Evolutionary conservation across 2,113 vertebrate species (phyloP).

Genomic region (Cnemophilus loriae): DNA sequence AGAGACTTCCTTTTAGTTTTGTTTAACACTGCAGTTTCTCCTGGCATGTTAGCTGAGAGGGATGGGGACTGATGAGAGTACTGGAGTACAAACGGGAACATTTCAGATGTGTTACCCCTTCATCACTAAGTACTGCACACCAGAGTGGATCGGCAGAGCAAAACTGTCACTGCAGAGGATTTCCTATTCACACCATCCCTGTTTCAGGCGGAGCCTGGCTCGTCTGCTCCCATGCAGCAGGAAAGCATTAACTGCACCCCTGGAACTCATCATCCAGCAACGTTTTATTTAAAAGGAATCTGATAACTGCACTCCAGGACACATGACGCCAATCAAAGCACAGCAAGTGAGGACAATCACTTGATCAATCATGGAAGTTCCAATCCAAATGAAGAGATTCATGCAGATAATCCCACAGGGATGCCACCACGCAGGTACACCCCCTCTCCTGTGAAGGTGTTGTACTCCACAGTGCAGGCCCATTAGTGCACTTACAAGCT

Average conservation of each 20-base stretch:
- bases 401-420: background rate
- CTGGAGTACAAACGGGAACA: background rate
- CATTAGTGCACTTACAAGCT: background rate
- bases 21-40: background rate
- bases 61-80: background rate
- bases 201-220: background rate
- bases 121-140: background rate
- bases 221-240: background rate
- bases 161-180: background rate
- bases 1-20: background rate
- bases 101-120: background rate
- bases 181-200: background rate
- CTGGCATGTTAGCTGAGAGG: background rate
- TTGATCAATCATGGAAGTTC: background rate
- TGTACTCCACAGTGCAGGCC: background rate
- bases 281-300: background rate
- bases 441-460: background rate
- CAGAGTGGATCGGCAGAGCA: background rate
- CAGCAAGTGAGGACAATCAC: background rate
- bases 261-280: background rate
- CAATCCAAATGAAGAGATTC: background rate
- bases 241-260: background rate
- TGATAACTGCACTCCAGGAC: background rate
- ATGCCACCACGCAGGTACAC: background rate
- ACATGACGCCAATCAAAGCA: background rate